phyloP scores from a whole-genome alignment of 2,888 invertebrate species.

The Thymelicus lineola region DNA sequence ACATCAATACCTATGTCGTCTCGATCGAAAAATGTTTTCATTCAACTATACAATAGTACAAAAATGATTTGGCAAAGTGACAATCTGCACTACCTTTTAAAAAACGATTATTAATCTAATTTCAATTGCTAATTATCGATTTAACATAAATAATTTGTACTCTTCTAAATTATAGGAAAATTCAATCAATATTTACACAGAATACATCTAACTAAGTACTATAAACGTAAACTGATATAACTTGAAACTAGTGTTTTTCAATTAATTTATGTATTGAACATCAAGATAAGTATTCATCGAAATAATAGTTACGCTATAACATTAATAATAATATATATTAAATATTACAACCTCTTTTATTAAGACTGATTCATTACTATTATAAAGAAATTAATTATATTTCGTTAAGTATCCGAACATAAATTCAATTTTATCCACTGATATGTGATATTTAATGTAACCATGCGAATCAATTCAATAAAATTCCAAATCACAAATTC shows the following conservation, averaged over 20 bases:
- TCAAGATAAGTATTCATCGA: constrained; percentile 12
- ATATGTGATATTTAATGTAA: constrained; percentile 13
- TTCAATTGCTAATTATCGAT: constrained; percentile 53
- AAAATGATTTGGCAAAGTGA: constrained; percentile 35
- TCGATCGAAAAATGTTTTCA: constrained; percentile 42
- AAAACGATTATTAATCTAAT: constrained; percentile 39
- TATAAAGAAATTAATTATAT: constrained; percentile 29
- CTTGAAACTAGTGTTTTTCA: constrained; percentile 4
- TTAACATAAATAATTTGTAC: constrained; percentile 80
- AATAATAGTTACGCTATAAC: constrained; percentile 24
- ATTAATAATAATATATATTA: constrained; percentile 11
- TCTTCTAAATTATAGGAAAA: constrained; percentile 78
- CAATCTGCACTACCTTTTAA: constrained; percentile 27
- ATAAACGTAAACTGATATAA: constrained; percentile 18
- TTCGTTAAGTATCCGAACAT: constrained; percentile 28
- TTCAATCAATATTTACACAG: constrained; percentile 60
- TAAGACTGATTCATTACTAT: constrained; percentile 25
- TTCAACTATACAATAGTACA: constrained; percentile 16
- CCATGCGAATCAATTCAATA: constrained; percentile 15
- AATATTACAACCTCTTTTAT: constrained; percentile 26
- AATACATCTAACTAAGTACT: constrained; percentile 15
- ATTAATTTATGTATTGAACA: constrained; percentile 48
- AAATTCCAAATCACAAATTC: constrained; percentile 22
- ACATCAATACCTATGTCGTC: constrained; percentile 11
- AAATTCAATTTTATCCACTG: constrained; percentile 2